phyloP scores from a whole-genome alignment of 1,140 invertebrate species.

The Eulimnadia texana region DNA sequence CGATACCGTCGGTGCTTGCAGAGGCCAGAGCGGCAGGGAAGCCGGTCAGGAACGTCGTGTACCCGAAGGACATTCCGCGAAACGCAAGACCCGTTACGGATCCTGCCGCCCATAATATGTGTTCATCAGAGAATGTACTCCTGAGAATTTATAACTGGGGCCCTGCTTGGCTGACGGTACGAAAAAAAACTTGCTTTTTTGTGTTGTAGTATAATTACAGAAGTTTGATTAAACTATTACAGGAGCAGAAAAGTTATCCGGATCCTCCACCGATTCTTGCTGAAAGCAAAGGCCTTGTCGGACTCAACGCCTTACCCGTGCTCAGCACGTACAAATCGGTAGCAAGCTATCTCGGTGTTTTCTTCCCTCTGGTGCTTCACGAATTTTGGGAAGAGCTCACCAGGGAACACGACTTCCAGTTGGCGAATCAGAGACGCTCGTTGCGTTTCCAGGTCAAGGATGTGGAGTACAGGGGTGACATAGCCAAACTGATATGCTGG shows the following conservation, averaged over 20 bases:
- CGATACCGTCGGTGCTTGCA: neutral
- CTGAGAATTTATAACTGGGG: neutral
- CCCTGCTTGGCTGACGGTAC: neutral
- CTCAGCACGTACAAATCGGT: neutral
- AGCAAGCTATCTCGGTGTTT: neutral
- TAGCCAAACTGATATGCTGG: too few relatives aligned
- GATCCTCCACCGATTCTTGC: neutral
- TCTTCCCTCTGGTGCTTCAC: constrained; percentile 7
- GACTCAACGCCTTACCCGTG: neutral
- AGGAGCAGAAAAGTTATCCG: neutral
- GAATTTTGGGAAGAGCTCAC: constrained; percentile 6
- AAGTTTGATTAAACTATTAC: neutral
- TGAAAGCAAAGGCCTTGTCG: neutral
- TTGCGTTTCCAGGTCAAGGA: neutral
- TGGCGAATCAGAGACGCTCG: neutral
- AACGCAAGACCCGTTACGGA: neutral
- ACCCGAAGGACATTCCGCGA: neutral
- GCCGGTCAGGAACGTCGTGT: too few relatives aligned
- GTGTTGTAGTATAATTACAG: neutral
- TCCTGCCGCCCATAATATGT: neutral
- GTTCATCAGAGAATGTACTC: neutral
- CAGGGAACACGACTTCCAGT: neutral
- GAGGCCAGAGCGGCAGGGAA: neutral
- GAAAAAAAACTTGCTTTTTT: neutral
- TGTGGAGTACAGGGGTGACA: neutral